Evolutionary conservation across 1,140 invertebrate species (phyloP), one percentile per base, ranked within the genome.

Genomic region (Drosophila burlai): DNA sequence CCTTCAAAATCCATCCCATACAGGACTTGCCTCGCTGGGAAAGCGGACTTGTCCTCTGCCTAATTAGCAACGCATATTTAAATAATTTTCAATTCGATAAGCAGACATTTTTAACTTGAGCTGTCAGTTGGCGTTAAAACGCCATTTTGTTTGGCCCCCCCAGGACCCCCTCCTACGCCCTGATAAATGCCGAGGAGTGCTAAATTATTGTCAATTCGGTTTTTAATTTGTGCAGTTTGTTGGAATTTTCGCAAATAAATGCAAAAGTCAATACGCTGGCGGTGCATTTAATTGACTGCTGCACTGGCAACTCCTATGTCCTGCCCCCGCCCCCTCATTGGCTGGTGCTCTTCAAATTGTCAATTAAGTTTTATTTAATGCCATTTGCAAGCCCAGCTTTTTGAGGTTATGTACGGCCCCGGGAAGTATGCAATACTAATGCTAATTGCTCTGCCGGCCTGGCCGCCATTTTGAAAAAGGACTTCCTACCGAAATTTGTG

Each of bases 361-460:
- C 87, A 91, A 91, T 91, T 91, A 91, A 91, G 89, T 89, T 91
- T 91, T 91, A 91, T 91, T 91, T 91, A 91, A 89, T 91, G 83
- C 77, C 69, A 91, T 79, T 91, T 91, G 69, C 81, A 81, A 81
- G 85, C 26, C 46, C 60, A 58, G 72, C 68, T 69, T 76, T 66
- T 86, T 87, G 83, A 87, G 83, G 80, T 80, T 87, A 80, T 83
- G 76, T 83, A 62, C 52, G 54, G 45, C 55, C 63, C 47, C 54
- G n/a, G 61, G 59, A 87, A 87, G 84, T 90, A 81, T 89, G 84
- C 85, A 81, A 81, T 36, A 67, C 77, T 89, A 87, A 89, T 84
- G 78, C 73, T 90, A 87, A 87, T 87, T 78, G 74, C 76, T 47
- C 57, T 46, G 59, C 73, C 9, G 16, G 26, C 9, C 26, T n/a